Percentiles rank a stretch among this genome's conserved stretches.
These are phyloP conservation scores for Heliconius hewitsoni DNA, from an alignment of 1,140 invertebrate species.

Conservation along the genomic window DNA sequence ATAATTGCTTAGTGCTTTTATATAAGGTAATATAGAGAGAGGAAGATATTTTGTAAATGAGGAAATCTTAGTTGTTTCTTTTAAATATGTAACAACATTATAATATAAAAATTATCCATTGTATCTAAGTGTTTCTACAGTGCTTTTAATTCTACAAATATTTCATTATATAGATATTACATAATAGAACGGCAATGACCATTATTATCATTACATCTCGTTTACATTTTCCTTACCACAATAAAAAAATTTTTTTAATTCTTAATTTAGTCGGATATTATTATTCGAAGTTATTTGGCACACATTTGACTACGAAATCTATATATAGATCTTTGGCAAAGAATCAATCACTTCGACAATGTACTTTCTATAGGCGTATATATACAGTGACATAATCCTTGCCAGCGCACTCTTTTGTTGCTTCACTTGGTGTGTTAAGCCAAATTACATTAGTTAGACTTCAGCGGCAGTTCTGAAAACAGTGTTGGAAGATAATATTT, in stretches of 20 bases:
- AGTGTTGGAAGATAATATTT: neutral
- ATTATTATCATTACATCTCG: slow-evolving; percentile 10
- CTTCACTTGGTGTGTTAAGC: slow-evolving; percentile 13
- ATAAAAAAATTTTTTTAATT: slow-evolving; percentile 15
- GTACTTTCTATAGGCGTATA: slow-evolving; percentile 34
- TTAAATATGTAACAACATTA: neutral
- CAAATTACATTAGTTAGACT: slow-evolving; percentile 26
- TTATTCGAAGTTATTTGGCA: slow-evolving; percentile 36
- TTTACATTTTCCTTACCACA: slow-evolving; percentile 27
- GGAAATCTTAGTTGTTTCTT: neutral
- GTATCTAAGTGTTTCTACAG: neutral
- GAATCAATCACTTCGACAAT: slow-evolving; percentile 35
- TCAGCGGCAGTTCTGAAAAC: slow-evolving; percentile 18
- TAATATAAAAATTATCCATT: neutral
- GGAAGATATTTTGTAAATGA: neutral
- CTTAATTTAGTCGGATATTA: slow-evolving; percentile 25
- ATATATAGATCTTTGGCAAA: slow-evolving; percentile 35
- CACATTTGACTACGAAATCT: slow-evolving; percentile 28
- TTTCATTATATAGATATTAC: slow-evolving; percentile 12
- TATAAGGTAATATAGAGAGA: neutral
- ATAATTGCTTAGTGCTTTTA: neutral
- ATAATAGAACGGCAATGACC: neutral
- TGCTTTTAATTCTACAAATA: neutral
- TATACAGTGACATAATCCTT: slow-evolving; percentile 21
- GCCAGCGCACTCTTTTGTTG: slow-evolving; percentile 20